Evolutionary conservation across 30 jellyfish, hydroid and myxozoan genomes (phyloP), one percentile per base, ranked within the genome.

Genomic region (Aurelia aurita): DNA sequence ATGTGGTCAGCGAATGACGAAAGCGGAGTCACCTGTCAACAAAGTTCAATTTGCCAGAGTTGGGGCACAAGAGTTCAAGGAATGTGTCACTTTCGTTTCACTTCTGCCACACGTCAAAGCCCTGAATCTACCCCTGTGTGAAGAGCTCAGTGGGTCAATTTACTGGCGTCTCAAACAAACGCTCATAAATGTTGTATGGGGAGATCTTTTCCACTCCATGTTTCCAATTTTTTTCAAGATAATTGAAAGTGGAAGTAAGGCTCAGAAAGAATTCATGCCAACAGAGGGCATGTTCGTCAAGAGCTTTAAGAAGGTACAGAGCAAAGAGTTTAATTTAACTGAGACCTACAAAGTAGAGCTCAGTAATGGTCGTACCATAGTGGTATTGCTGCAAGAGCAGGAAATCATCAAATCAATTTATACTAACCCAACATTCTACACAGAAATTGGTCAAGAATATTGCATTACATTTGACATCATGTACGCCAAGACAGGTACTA

Each of bases 371-470:
- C 44, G 32, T 16, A 70, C 82, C 39, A 70, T 34, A 44, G 67
- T 44, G 19, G 82, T 70, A 10, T 44, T 70, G 35, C 43, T 70
- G 2, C 67, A 70, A 70, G 82, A 70, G 67, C 82, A 70, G 67
- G 67, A 77, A 32, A 59, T 23, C n/a, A n/a, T n/a, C n/a, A n/a
- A n/a, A n/a, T n/a, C n/a, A n/a, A 65, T 57, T 58, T 81, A 65
- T 76, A 81, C 86, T 18, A 39, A 81, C 60, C 58, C 74, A 9
- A 45, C 21, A 26, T 65, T 81, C 77, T 81, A 54, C 29, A 63
- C 85, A 14, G 21, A 72, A 65, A 66, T 81, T 67, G 91, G 91
- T 5, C 91, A 81, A 69, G 76, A 68, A 23, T 67, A 15, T 69
- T 81, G 91, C 63, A 23, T 81, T 25, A 53, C 67, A 39, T 85